Evolutionary conservation across 2,797 vertebrate genomes (phyloP), one percentile per base, ranked within the genome.

Genomic region (Novumbra hubbsi): DNA sequence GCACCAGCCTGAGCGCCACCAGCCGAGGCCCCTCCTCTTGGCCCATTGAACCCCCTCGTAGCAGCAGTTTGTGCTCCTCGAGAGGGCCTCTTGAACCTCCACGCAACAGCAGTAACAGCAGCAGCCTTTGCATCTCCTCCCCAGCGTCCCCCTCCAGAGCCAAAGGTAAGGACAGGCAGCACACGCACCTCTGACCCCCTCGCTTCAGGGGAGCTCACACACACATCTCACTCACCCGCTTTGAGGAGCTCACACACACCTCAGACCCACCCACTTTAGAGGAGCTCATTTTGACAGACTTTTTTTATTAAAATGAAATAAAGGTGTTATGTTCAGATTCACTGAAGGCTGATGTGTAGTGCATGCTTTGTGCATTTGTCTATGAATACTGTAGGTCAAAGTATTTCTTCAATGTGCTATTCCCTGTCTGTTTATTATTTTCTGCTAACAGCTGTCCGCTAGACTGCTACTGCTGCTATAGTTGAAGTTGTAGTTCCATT

Each of bases 161-260:
- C 72, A 95, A 94, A 95, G 95, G 95, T 96, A 91, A 87, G 89
- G 68, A 50, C 45, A 34, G 64, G 14, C 16, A 48, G 28, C 66
- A 68, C 62, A 65, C 38, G 48, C 57, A 52, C 94, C 76, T 95
- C 95, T 6, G 95, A 96, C 73, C 88, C 94, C 82, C 93, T 68
- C 94, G 96, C 88, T 45, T 45, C 12, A 45, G 41, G 5, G 41
- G 41, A 45, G 5, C 41, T 45, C 66, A 68, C 71, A 65, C 38
- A 63, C 57, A 52, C 93, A 75, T 95, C 95, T 6, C 95, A 96
- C 73, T 94, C 82, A 95, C 93, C 69, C 94, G 96, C 88, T 45
- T 45, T 14, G 41, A 14, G 8, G 41, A 45, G 1, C 7, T 45
- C 66, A 68, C 71, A 65, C 38, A 63, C 57, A 52, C 93, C 76